Evolutionary conservation across 2,888 invertebrate species (phyloP).

Genomic region (Drosophila sordidapex): DNA sequence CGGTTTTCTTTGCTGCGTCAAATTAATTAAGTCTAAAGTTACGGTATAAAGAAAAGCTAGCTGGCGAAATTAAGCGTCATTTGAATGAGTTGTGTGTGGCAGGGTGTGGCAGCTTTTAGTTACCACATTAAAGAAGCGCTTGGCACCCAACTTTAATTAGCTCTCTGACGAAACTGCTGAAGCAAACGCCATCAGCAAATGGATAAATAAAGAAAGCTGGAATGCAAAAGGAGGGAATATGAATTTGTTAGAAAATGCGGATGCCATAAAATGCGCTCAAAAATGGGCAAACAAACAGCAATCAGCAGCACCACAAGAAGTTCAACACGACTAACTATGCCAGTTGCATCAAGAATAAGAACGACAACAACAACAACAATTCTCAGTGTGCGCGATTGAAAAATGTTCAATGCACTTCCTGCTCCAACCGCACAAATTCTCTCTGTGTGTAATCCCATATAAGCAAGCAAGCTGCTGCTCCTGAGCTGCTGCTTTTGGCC

Average conservation of each 20-base stretch:
- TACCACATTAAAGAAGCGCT: constrained; percentile 30
- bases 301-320: constrained; percentile 47
- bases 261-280: constrained; percentile 33
- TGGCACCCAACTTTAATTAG: constrained; percentile 45
- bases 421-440: constrained; percentile 30
- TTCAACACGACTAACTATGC: constrained; percentile 24
- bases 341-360: neutral
- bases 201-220: neutral
- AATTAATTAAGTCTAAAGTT: constrained; percentile 54
- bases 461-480: constrained; percentile 47
- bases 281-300: constrained; percentile 52
- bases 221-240: constrained; percentile 11
- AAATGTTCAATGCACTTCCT: constrained; percentile 44
- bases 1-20: constrained; percentile 11
- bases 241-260: constrained; percentile 31
- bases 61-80: constrained; percentile 18
- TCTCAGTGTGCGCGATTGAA: constrained; percentile 60
- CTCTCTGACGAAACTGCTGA: constrained; percentile 44
- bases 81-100: neutral
- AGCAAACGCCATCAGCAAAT: constrained; percentile 3
- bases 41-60: constrained; percentile 19
- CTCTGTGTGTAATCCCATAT: constrained; percentile 66
- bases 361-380: constrained; percentile 14
- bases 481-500: constrained; percentile 36
- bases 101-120: constrained; percentile 14